These are phyloP conservation scores for Progne subis DNA, from an alignment of 2,113 vertebrate genomes.

Conservation along the genomic window DNA sequence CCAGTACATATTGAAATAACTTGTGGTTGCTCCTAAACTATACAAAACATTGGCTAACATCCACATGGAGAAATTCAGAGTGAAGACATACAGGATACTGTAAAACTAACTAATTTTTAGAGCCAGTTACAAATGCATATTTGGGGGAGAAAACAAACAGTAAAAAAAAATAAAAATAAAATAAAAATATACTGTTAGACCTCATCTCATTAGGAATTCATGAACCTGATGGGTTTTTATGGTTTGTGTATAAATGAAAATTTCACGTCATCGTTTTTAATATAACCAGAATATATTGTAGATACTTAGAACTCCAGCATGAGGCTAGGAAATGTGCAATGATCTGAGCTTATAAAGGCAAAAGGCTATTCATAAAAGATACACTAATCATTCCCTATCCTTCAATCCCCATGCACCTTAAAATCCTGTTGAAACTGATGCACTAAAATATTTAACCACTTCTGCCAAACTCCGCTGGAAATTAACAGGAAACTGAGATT, in stretches of 20 bases:
- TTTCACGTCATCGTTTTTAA: slow-evolving; percentile 73
- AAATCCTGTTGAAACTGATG: slow-evolving; percentile 39
- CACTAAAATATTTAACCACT: slow-evolving; percentile 56
- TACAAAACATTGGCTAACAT: slow-evolving; percentile 16
- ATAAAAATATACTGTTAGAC: slow-evolving; percentile 53
- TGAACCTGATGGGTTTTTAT: slow-evolving; percentile 74
- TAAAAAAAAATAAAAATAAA: slow-evolving; percentile 31
- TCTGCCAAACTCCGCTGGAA: slow-evolving; percentile 35
- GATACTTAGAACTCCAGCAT: neutral
- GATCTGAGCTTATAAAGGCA: slow-evolving; percentile 31
- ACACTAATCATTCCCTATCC: neutral
- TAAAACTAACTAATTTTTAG: slow-evolving; percentile 36
- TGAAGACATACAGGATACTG: neutral
- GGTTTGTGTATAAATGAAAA: slow-evolving; percentile 77
- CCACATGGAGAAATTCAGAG: neutral
- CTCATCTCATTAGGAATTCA: slow-evolving; percentile 74
- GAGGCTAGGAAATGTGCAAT: neutral
- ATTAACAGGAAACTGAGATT: slow-evolving; percentile 19
- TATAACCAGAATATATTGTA: slow-evolving; percentile 62
- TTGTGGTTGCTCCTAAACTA: slow-evolving; percentile 16
- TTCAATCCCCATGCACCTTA: slow-evolving; percentile 12
- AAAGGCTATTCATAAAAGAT: slow-evolving; percentile 31
- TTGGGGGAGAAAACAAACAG: slow-evolving; percentile 62
- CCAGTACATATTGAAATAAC: neutral
- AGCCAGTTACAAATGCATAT: slow-evolving; percentile 42